These are phyloP conservation scores for Sinohyriopsis cumingii DNA, from an alignment of 2,888 invertebrate species.

Conservation along the genomic window DNA sequence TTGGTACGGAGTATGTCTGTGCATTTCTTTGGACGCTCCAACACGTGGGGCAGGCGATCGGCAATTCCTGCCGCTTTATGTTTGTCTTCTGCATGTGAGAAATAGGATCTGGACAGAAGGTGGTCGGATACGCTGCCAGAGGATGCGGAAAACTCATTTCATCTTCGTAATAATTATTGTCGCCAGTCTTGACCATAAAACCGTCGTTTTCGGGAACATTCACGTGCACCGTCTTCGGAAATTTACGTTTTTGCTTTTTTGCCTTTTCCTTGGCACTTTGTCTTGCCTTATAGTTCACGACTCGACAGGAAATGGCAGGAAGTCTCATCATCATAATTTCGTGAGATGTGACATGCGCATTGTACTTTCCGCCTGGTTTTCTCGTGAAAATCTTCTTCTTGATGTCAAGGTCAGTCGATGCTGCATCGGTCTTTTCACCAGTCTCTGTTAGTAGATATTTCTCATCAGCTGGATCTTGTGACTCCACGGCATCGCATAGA, in stretches of 20 bases:
- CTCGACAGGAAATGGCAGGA: slow-evolving; percentile 27
- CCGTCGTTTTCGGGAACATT: slow-evolving; percentile 22
- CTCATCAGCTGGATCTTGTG: no score
- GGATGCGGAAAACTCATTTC: slow-evolving; percentile 12
- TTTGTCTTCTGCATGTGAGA: slow-evolving; percentile 21
- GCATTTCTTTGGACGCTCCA: slow-evolving; percentile 46
- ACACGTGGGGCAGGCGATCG: slow-evolving; percentile 46
- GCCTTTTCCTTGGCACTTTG: slow-evolving; percentile 5
- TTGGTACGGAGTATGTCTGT: neutral
- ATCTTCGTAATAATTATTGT: slow-evolving; percentile 15
- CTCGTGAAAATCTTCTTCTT: no score
- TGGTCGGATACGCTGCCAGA: slow-evolving; percentile 20
- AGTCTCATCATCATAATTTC: slow-evolving; percentile 31
- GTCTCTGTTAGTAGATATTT: no score
- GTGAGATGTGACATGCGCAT: slow-evolving; percentile 19
- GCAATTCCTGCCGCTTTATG: slow-evolving; percentile 24
- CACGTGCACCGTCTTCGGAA: slow-evolving; percentile 3
- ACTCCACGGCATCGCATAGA: no score
- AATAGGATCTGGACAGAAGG: slow-evolving; percentile 35
- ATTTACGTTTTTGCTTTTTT: slow-evolving; percentile 3
- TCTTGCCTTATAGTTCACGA: slow-evolving; percentile 25
- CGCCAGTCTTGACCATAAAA: slow-evolving; percentile 33
- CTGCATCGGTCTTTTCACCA: no score
- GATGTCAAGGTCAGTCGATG: no score
- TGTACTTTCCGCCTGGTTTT: neutral